Base-by-base conservation (phyloP, 2,888 invertebrate genomes). In the Drosophila gaucha region DNA sequence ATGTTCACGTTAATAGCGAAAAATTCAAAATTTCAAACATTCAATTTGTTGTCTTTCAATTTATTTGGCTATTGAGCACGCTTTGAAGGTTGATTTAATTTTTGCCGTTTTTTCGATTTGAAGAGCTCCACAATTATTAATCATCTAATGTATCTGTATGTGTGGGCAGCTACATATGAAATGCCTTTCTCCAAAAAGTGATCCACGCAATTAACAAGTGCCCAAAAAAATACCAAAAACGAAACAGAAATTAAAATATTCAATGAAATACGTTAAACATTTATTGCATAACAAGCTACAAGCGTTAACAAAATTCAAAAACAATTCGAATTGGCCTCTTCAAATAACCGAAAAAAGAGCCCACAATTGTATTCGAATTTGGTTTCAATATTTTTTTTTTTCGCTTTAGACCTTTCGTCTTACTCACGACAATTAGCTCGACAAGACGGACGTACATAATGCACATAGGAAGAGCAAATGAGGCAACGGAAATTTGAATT, bases 401-500 rank as follows among this genome's bases (percentile, higher is more conserved):
- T 55, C 46, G 14, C 38, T 33, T 26, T 30, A 10, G 39, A 8
- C 36, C 12, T 51, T 41, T 57, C 41, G 51, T 54, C 56, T 74
- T 78, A 78, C 78, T 65, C 82, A 84, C 82, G 70, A 60, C 84
- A 80, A 80, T 80, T 80, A 80, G 78, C 73, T 24, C 35, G 31
- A 50, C 58, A 52, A 55, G 55, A n/a, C n/a, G n/a, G 18, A 54
- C 63, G 54, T 20, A 54, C 16, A 39, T 33, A 47, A 35, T 12
- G 38, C 54, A 62, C 39, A 63, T 71, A 62, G 65, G 66, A 80
- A 72, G 67, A 50, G 76, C 67, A 70, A 67, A 62, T 82, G 85
- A 74, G 68, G 77, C 77, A 74, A 74, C 69, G 49, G 51, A 78
- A 84, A 80, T 80, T 80, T 56, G 65, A 82, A 80, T 80, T 82